phyloP scores from a whole-genome alignment of 2,888 invertebrate species.

The Bhutanitis thaidina region DNA sequence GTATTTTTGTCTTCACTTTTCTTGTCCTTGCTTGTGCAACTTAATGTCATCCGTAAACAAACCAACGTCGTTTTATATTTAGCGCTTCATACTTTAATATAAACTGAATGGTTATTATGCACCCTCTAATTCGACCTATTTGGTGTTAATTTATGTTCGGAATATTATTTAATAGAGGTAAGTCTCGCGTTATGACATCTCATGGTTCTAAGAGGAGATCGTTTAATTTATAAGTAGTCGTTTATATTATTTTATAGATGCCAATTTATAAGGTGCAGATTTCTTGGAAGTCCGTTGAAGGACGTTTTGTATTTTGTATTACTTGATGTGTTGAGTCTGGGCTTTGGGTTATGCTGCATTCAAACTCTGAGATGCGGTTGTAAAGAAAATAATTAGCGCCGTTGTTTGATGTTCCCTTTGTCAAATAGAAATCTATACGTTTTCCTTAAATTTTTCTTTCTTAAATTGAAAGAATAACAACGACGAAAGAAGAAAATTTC shows the following conservation, averaged over 20 bases:
- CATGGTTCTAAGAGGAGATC: constrained; percentile 1
- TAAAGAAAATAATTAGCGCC: background rate
- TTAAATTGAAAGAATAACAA: no score
- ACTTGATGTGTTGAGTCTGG: background rate
- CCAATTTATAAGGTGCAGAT: background rate
- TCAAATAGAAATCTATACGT: no score
- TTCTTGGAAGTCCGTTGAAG: constrained; percentile 3
- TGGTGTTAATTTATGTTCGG: background rate
- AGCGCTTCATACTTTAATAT: no score
- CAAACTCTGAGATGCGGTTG: background rate
- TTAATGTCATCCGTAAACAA: no score
- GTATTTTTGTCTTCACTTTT: no score
- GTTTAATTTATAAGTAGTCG: constrained; percentile 2
- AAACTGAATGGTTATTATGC: constrained; percentile 5
- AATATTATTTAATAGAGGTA: constrained; percentile 3
- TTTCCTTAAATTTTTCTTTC: no score
- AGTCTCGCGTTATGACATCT: background rate
- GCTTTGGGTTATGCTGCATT: no score
- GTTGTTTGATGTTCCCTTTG: no score
- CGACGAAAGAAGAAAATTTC: no score
- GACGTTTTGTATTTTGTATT: background rate
- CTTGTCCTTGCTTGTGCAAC: no score
- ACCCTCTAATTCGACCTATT: constrained; percentile 1
- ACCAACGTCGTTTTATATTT: no score
- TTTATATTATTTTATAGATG: constrained; percentile 11